phyloP scores from a whole-genome alignment of 2,797 vertebrate genomes.

The Octomys mimax region DNA sequence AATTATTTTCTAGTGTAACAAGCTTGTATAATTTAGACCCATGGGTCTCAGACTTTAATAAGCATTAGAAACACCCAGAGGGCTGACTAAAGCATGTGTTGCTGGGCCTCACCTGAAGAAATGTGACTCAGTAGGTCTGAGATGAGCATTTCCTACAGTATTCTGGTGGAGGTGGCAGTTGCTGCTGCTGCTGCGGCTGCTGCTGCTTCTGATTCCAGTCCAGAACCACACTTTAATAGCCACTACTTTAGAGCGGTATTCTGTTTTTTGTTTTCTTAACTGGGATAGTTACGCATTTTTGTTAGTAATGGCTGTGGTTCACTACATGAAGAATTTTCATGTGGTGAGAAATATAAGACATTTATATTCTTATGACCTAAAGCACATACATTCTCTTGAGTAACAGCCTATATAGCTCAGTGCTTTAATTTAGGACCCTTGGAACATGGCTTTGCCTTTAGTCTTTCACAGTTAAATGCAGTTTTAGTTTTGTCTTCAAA shows the following conservation, averaged over 20 bases:
- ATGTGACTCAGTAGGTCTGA: slow-evolving; percentile 22
- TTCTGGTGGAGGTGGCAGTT: background rate
- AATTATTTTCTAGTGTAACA: background rate
- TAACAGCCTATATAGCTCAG: slow-evolving; percentile 35
- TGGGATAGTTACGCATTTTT: background rate
- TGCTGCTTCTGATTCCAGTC: background rate
- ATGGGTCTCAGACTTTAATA: slow-evolving; percentile 5
- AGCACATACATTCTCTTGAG: background rate
- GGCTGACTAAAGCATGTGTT: background rate
- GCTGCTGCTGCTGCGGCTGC: background rate
- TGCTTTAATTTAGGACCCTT: slow-evolving; percentile 23
- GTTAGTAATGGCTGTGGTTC: slow-evolving; percentile 16
- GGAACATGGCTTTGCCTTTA: background rate
- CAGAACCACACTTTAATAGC: background rate
- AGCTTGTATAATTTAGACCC: background rate
- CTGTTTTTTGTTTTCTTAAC: slow-evolving; percentile 35
- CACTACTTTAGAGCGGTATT: background rate
- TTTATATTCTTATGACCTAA: slow-evolving; percentile 35
- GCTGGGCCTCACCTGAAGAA: background rate
- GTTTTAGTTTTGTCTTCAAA: slow-evolving; percentile 47
- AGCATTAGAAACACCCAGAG: background rate
- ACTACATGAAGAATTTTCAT: background rate
- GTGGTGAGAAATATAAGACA: background rate
- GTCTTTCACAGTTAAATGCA: background rate
- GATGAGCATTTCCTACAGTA: background rate